Conservation (phyloP, 2,113 vertebrate genomes). For the Nettapus auritus region DNA sequence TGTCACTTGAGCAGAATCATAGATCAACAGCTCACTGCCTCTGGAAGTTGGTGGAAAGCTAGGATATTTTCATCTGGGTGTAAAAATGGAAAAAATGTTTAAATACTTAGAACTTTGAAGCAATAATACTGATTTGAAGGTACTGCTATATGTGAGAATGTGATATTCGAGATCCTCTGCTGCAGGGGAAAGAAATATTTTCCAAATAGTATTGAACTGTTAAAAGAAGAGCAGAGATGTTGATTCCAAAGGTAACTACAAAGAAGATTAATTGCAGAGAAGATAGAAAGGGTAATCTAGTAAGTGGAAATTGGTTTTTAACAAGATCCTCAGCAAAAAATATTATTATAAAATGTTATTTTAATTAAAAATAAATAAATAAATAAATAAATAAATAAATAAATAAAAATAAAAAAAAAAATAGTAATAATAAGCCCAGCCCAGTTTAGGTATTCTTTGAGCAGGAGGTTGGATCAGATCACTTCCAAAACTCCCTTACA, state of each 20-base stretch:
- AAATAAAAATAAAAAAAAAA: too few species aligned
- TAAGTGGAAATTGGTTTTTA: background rate
- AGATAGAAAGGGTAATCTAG: background rate
- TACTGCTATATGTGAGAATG: background rate
- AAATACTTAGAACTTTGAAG: background rate
- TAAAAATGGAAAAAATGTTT: background rate
- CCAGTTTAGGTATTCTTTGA: background rate
- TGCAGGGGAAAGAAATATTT: background rate
- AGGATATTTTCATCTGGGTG: background rate
- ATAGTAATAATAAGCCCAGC: too few species aligned
- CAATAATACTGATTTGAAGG: background rate
- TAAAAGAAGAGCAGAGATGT: background rate
- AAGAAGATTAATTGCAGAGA: background rate
- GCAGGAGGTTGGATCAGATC: background rate
- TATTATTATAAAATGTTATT: background rate
- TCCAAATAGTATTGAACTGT: background rate
- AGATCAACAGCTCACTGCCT: background rate
- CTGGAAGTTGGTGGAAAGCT: background rate
- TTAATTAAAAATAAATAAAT: background rate
- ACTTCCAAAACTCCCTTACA: background rate
- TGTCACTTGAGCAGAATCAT: background rate
- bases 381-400: too few species aligned
- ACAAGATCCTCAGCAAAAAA: background rate
- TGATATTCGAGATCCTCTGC: background rate
- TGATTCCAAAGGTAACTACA: background rate